phyloP scores from a whole-genome alignment of 2,113 vertebrate species.

The Glaucidium brasilianum region DNA sequence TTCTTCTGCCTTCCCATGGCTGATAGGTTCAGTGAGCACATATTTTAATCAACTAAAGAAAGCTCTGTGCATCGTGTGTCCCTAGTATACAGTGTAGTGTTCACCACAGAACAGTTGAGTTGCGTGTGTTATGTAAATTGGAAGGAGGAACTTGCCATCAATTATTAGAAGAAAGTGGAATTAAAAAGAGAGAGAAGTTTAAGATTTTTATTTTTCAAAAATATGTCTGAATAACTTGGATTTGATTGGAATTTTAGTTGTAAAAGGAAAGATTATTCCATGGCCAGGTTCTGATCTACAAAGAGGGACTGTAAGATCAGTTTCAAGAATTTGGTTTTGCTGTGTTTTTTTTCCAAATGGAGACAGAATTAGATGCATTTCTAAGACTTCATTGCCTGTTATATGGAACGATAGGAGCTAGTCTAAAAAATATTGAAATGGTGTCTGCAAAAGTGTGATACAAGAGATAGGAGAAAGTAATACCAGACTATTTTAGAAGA shows the following conservation, averaged over 20 bases:
- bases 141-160: slow-evolving; percentile 27
- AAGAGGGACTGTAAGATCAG: neutral
- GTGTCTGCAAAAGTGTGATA: neutral
- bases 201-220: slow-evolving; percentile 41
- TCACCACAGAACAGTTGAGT: slow-evolving; percentile 9
- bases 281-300: neutral
- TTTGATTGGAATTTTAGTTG: slow-evolving; percentile 13
- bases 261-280: neutral
- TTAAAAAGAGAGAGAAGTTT: slow-evolving; percentile 30
- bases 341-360: neutral
- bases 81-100: neutral
- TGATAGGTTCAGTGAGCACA: neutral
- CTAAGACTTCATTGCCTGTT: neutral
- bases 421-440: neutral
- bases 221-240: neutral
- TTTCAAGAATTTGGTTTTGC: neutral
- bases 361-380: neutral
- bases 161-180: slow-evolving; percentile 44
- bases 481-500: neutral
- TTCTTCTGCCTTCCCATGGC: neutral
- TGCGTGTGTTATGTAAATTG: neutral
- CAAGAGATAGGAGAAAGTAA: neutral
- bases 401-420: neutral
- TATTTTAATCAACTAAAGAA: neutral
- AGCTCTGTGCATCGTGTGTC: neutral